Percentiles rank a stretch among this genome's conserved stretches.
phyloP scores from a whole-genome alignment of 2,888 invertebrate genomes.

The Agapetus fuscipes region DNA sequence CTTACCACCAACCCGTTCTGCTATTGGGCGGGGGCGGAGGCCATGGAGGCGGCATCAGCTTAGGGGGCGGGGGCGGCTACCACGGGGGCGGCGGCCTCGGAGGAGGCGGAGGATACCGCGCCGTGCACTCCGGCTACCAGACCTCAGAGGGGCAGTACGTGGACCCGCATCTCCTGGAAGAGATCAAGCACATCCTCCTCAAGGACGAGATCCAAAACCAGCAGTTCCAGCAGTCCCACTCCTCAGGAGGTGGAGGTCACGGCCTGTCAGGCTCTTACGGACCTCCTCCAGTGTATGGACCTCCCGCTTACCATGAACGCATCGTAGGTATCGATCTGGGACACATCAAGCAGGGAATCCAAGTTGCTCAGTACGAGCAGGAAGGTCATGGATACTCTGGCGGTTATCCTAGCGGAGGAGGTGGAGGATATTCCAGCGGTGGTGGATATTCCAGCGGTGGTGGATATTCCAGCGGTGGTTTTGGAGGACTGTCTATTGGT shows the following conservation, averaged over 20 bases:
- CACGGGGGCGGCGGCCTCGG: slow-evolving; percentile 33
- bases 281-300: slow-evolving; percentile 59
- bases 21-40: slow-evolving; percentile 32
- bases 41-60: slow-evolving; percentile 32
- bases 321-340: slow-evolving; percentile 79
- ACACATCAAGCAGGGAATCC: slow-evolving; percentile 76
- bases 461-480: slow-evolving; percentile 25
- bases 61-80: slow-evolving; percentile 33
- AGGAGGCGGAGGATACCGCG: slow-evolving; percentile 63
- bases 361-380: slow-evolving; percentile 79
- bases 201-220: slow-evolving; percentile 62
- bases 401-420: slow-evolving; percentile 27
- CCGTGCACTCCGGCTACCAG: slow-evolving; percentile 68
- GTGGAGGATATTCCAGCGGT: slow-evolving; percentile 27
- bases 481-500: slow-evolving; percentile 34
- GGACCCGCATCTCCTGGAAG: slow-evolving; percentile 69
- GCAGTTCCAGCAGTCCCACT: slow-evolving; percentile 41
- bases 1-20: slow-evolving; percentile 47
- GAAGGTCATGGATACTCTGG: slow-evolving; percentile 43
- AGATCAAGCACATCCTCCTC: slow-evolving; percentile 74
- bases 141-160: slow-evolving; percentile 74
- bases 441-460: slow-evolving; percentile 22
- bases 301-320: slow-evolving; percentile 44
- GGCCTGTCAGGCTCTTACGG: slow-evolving; percentile 56
- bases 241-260: slow-evolving; percentile 41